Evolutionary conservation across 1,140 invertebrate genomes (phyloP).

Genomic region (Pentalonia nigronervosa): DNA sequence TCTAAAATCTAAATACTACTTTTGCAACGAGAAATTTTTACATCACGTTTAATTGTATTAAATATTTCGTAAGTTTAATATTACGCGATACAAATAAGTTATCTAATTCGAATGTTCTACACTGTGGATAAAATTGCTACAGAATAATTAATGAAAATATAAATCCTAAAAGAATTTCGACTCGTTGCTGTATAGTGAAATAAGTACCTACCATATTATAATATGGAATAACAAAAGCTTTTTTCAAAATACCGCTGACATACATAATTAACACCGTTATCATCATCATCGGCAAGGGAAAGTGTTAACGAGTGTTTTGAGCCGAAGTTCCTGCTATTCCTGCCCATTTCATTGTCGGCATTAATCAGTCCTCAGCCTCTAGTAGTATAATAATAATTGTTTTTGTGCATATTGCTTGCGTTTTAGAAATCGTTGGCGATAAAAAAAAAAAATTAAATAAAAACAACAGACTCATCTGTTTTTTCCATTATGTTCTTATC

Average conservation of each 20-base stretch:
- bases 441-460: constrained; percentile 26
- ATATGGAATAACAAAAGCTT: constrained; percentile 38
- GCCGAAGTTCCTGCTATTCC: constrained; percentile 55
- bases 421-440: constrained; percentile 55
- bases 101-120: background rate
- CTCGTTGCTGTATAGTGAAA: background rate
- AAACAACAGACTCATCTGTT: constrained; percentile 43
- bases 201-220: background rate
- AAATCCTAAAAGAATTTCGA: background rate
- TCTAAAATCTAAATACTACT: background rate
- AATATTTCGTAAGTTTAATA: background rate
- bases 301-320: constrained; percentile 55
- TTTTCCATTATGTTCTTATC: background rate
- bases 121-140: background rate
- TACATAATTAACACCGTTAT: constrained; percentile 51
- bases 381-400: constrained; percentile 40
- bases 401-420: constrained; percentile 32
- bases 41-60: background rate
- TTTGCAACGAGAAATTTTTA: background rate
- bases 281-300: constrained; percentile 51
- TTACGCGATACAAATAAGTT: background rate
- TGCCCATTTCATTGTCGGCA: constrained; percentile 27
- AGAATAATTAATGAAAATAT: constrained; percentile 31
- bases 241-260: constrained; percentile 27
- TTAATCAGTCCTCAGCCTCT: constrained; percentile 30